These are phyloP conservation scores for Andrena camellia DNA, from an alignment of 2,888 invertebrate genomes.

Conservation along the genomic window DNA sequence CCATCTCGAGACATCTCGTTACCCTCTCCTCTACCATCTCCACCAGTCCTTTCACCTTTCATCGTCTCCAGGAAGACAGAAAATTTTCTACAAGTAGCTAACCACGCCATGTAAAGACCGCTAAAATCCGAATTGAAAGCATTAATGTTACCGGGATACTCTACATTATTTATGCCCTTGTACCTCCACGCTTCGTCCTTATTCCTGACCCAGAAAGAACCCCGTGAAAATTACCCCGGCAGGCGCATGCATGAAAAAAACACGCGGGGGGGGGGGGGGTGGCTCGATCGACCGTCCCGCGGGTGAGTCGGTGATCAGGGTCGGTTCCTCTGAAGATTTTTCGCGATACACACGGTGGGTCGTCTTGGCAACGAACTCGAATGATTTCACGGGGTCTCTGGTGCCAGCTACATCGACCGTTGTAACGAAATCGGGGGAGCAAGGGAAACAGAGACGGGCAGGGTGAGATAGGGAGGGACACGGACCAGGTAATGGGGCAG, in stretches of 20 bases:
- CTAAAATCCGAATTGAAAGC: too few relatives aligned
- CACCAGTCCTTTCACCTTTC: background rate
- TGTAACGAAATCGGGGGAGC: constrained; percentile 61
- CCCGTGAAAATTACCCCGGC: constrained; percentile 15
- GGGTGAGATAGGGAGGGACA: constrained; percentile 4
- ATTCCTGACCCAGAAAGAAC: background rate
- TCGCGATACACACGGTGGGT: constrained; percentile 59
- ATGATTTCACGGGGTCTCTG: constrained; percentile 63
- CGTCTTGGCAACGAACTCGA: constrained; percentile 69
- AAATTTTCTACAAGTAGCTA: too few relatives aligned
- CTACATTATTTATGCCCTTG: too few relatives aligned
- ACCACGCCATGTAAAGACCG: too few relatives aligned
- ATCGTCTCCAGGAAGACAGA: too few relatives aligned
- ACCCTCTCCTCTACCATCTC: background rate
- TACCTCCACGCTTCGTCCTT: background rate
- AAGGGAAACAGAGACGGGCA: background rate
- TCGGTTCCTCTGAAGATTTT: constrained; percentile 65
- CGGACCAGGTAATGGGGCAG: constrained; percentile 10
- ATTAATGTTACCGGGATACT: too few relatives aligned
- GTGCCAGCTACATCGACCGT: constrained; percentile 70
- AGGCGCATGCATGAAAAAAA: background rate
- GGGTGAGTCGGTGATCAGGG: constrained; percentile 57
- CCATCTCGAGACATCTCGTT: background rate
- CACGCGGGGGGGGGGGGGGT: background rate
- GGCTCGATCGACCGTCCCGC: constrained; percentile 64